Conservation (phyloP, 2,888 invertebrate species). For the Sturmia bella region DNA sequence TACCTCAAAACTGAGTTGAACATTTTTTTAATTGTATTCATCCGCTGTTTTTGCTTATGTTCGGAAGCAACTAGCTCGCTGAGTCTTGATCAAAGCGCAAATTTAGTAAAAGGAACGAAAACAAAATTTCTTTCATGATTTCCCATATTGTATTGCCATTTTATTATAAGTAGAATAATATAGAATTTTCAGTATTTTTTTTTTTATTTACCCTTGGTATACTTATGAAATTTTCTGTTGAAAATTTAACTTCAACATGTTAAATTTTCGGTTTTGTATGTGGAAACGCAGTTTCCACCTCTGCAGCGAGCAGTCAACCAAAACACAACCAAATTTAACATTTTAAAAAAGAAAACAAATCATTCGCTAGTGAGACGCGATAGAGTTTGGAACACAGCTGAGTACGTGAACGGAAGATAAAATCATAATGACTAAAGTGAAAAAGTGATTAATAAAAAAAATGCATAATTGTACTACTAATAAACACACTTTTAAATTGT, state of each 20-base stretch:
- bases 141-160: too few species aligned
- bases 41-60: too few species aligned
- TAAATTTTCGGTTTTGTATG: background rate
- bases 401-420: slow-evolving; percentile 27
- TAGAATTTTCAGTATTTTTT: too few species aligned
- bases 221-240: too few species aligned
- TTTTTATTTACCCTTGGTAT: too few species aligned
- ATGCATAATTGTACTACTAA: slow-evolving; percentile 28
- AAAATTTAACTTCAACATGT: background rate
- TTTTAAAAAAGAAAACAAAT: slow-evolving; percentile 52
- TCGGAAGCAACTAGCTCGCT: too few species aligned
- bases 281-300: background rate
- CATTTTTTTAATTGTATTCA: too few species aligned
- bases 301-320: slow-evolving; percentile 3
- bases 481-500: slow-evolving; percentile 20
- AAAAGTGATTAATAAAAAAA: slow-evolving; percentile 39
- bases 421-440: slow-evolving; percentile 17
- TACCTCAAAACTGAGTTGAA: too few species aligned
- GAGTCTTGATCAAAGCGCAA: too few species aligned
- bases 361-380: slow-evolving; percentile 69
- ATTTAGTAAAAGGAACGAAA: too few species aligned
- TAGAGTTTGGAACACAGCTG: slow-evolving; percentile 46
- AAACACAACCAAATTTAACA: slow-evolving; percentile 1
- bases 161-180: too few species aligned
- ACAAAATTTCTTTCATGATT: too few species aligned